Percentiles rank a stretch among this genome's conserved stretches.
phyloP scores from a whole-genome alignment of 1,140 invertebrate genomes.

The Orchestia grillus region DNA sequence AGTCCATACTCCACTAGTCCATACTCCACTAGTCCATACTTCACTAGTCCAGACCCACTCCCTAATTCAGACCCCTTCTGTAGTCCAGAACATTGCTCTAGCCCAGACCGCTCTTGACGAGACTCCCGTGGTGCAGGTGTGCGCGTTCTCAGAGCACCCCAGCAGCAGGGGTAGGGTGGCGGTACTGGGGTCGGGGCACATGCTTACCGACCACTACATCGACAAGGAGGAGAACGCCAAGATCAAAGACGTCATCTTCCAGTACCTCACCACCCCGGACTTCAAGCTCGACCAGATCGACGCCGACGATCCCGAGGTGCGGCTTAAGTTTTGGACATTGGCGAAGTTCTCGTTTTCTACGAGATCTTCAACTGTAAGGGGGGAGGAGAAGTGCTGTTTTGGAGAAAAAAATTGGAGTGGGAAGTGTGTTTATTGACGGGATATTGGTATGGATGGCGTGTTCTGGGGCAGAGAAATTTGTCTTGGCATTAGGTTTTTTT shows the following conservation, averaged over 20 bases:
- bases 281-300: slow-evolving; percentile 84
- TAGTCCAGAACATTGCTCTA: background rate
- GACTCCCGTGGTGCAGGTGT: slow-evolving; percentile 56
- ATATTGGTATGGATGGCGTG: too few species aligned
- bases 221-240: slow-evolving; percentile 95
- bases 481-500: too few species aligned
- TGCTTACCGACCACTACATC: slow-evolving; percentile 83
- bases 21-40: too few species aligned
- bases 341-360: too few species aligned
- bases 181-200: slow-evolving; percentile 76
- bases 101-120: background rate
- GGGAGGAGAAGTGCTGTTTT: too few species aligned
- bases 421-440: too few species aligned
- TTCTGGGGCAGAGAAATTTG: too few species aligned
- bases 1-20: too few species aligned
- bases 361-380: too few species aligned
- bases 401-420: too few species aligned
- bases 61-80: background rate
- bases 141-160: slow-evolving; percentile 67
- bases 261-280: slow-evolving; percentile 82
- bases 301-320: slow-evolving; percentile 93
- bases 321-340: background rate
- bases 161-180: slow-evolving; percentile 73
- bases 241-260: slow-evolving; percentile 89
- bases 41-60: too few species aligned